Conservation (phyloP, 2,797 vertebrate species). For the Macrochelys suwanniensis region DNA sequence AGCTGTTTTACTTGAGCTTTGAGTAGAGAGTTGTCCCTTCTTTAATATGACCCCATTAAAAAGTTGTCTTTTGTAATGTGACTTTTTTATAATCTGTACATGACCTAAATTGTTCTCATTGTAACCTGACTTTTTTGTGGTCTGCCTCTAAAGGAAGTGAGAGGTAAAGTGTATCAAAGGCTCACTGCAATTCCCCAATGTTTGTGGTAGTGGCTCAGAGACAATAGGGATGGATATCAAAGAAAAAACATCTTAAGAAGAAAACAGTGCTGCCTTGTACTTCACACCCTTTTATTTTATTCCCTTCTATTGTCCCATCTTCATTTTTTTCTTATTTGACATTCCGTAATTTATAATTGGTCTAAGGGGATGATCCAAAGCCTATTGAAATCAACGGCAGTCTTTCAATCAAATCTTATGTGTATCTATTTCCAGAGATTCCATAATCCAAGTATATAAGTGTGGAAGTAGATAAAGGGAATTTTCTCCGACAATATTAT, state of each 20-base stretch:
- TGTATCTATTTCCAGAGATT: not conserved
- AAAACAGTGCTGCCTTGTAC: not conserved
- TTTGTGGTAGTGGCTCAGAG: not conserved
- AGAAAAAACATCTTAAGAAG: not conserved
- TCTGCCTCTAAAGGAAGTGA: not conserved
- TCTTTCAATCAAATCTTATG: not conserved
- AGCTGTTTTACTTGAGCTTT: not conserved
- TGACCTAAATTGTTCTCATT: not conserved
- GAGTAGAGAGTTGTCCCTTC: not conserved
- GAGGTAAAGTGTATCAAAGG: not conserved
- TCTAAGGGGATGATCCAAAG: not conserved
- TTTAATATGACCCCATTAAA: not conserved
- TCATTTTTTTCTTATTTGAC: not conserved
- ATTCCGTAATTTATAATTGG: not conserved
- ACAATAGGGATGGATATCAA: not conserved
- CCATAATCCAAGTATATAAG: not conserved
- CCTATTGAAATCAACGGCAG: not conserved
- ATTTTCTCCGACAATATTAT: too few relatives aligned
- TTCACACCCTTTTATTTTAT: not conserved
- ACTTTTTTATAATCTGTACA: not conserved
- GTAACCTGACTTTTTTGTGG: not conserved
- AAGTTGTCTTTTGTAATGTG: not conserved
- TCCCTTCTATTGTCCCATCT: not conserved
- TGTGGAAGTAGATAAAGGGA: too few relatives aligned
- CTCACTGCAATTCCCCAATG: not conserved